These are phyloP conservation scores for Zootoca vivipara DNA, from an alignment of 2,113 vertebrate species.

Conservation along the genomic window DNA sequence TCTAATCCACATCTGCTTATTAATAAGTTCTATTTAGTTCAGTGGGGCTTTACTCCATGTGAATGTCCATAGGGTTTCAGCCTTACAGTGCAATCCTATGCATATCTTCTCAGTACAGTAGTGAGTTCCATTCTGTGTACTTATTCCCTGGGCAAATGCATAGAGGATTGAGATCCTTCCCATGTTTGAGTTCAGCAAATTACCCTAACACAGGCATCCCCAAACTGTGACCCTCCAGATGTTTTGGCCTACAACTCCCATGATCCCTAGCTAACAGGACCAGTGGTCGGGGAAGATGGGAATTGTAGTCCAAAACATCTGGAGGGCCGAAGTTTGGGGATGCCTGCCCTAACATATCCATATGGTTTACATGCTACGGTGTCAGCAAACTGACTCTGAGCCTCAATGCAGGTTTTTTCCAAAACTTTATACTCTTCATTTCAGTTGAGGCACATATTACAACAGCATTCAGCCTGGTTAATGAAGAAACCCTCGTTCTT, in stretches of 20 bases:
- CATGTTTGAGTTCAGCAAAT: not conserved
- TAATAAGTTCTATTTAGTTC: too few species aligned
- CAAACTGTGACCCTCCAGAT: too few species aligned
- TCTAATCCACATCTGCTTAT: too few species aligned
- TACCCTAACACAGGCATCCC: too few species aligned
- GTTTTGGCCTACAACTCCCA: too few species aligned
- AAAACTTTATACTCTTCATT: slow-evolving; percentile 16
- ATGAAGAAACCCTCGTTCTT: slow-evolving; percentile 15
- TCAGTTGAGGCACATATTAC: not conserved
- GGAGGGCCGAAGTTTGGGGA: too few species aligned
- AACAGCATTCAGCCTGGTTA: not conserved
- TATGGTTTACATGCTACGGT: fast-evolving
- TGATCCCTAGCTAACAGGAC: too few species aligned
- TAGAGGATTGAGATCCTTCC: not conserved
- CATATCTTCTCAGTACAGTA: not conserved
- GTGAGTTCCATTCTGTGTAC: not conserved
- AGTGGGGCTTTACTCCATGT: too few species aligned
- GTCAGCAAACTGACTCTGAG: not conserved
- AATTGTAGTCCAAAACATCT: too few species aligned
- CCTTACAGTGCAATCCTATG: not conserved
- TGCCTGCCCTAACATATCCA: too few species aligned
- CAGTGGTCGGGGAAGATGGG: too few species aligned
- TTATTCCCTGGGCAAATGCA: not conserved
- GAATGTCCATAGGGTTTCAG: not conserved
- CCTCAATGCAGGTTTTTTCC: not conserved